Base-by-base conservation (phyloP, 2,113 vertebrate genomes). In the Phalacrocorax aristotelis region DNA sequence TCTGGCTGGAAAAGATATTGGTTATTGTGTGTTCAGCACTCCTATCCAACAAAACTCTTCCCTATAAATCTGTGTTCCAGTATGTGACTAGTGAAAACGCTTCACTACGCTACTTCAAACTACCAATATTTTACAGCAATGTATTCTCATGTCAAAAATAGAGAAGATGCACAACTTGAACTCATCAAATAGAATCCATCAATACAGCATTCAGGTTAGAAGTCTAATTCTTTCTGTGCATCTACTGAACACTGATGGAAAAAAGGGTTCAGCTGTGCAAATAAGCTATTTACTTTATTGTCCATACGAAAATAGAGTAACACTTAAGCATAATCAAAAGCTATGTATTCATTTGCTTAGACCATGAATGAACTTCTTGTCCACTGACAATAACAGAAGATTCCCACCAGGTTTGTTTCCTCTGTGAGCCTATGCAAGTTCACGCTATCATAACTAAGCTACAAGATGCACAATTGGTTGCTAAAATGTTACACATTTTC, bases 1-100 rank as follows among this genome's bases (percentile, higher is more conserved):
- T 97, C 90, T 95, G 69, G 54, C 94, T 91, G 58, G 77, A 69
- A 97, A 95, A 94, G 48, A 84, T 66, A 90, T 38, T 77, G 71
- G 78, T 64, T 71, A 60, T 46, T n/a, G 78, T 61, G 68, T 64
- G 74, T 94, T 94, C 34, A 84, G 93, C 72, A 84, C 54, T 92
- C 68, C 57, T 40, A 38, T 54, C 51, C 65, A 95, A 93, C 76
- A 91, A 94, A 97, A 90, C 29, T 83, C 46, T 68, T 89, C 52
- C 42, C 79, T 93, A 83, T 94, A 94, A 93, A 97, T 93, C 69
- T 84, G n/a, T 8, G 10, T 78, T 87, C 52, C 79, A 65, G 10
- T 4, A 83, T 0, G 1, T 65, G 81, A 71, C 92, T 83, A 92
- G 70, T 87, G 77, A 82, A 90, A 97, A 92, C 60, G 83, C 16